These are phyloP conservation scores for Amaurobius ferox DNA, from an alignment of 2,888 invertebrate species.

Conservation along the genomic window DNA sequence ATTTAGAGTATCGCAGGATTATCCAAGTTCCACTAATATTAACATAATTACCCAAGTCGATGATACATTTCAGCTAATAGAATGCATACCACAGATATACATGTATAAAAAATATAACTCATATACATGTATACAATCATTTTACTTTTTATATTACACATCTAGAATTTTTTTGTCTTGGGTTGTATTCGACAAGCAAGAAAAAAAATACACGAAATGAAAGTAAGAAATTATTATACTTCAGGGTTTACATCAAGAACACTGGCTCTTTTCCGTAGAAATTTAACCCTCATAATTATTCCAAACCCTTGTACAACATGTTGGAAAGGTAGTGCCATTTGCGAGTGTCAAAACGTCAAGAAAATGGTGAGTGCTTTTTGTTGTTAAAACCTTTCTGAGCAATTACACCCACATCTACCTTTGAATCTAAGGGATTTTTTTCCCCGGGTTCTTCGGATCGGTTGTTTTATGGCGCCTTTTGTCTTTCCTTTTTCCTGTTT, in stretches of 20 bases:
- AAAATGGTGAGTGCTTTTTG: conserved; percentile 37
- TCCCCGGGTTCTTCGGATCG: conserved; percentile 14
- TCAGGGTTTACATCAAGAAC: not conserved
- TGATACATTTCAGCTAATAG: too few species aligned
- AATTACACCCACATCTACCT: conserved; percentile 45
- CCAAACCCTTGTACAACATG: not conserved
- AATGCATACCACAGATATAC: too few species aligned
- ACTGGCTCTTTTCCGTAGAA: not conserved
- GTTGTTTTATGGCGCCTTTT: conserved; percentile 44
- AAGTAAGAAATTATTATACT: too few species aligned
- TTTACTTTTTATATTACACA: too few species aligned
- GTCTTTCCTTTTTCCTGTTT: not conserved
- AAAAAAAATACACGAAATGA: too few species aligned
- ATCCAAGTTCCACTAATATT: too few species aligned
- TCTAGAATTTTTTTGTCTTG: too few species aligned
- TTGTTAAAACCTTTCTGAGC: conserved; percentile 54
- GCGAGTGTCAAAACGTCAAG: not conserved
- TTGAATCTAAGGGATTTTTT: conserved; percentile 40
- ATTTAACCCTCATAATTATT: not conserved
- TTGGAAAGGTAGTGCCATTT: not conserved
- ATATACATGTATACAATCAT: too few species aligned
- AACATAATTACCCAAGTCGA: too few species aligned
- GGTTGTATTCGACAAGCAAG: too few species aligned
- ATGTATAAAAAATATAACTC: too few species aligned
- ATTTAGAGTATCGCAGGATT: too few species aligned